Base-by-base conservation (phyloP, 2,797 vertebrate species). In the Telmatherina bonti region DNA sequence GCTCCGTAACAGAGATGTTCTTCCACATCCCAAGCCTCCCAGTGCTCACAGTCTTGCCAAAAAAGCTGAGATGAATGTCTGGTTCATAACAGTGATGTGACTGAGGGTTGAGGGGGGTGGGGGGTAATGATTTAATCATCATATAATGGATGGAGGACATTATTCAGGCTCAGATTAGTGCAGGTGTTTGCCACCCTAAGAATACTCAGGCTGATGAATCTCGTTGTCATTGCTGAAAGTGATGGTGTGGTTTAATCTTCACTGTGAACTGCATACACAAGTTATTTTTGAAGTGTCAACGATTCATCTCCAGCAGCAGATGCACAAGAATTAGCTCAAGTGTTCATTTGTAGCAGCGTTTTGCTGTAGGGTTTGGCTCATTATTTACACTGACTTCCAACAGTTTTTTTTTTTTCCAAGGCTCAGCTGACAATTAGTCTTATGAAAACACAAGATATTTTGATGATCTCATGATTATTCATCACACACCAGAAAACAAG, bases 71-170 rank as follows among this genome's bases (percentile, higher is more conserved):
- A 90, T 84, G 70, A 90, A 91, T 89, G 83, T 79, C 36, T 73
- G 74, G 70, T 76, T 88, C 78, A 69, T 83, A 76, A 74, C 70
- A 49, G 74, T 61, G 75, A 81, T 83, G 84, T 79, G 76, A 79
- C 62, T 74, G 61, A 61, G 76, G 76, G 73, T 58, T 3, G 47
- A 69, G 49, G 52, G 60, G 27, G 68, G 22, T 55, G 55, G 54
- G 69, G 73, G 70, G 67, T 85, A 84, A 86, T 81, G 81, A 85
- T 89, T 87, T 83, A 90, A 93, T 91, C 85, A 86, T 76, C 3
- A 6, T 60, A 36, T 90, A 87, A 92, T 89, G 85, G 84, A 91
- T 91, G 85, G 81, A 52, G 55, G 86, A 87, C 89, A 90, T 89
- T 83, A 81, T 84, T 88, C 76, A 67, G 83, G 67, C 54, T 69